phyloP scores from a whole-genome alignment of 2,113 vertebrate species.

The Sinocyclocheilus grahami region DNA sequence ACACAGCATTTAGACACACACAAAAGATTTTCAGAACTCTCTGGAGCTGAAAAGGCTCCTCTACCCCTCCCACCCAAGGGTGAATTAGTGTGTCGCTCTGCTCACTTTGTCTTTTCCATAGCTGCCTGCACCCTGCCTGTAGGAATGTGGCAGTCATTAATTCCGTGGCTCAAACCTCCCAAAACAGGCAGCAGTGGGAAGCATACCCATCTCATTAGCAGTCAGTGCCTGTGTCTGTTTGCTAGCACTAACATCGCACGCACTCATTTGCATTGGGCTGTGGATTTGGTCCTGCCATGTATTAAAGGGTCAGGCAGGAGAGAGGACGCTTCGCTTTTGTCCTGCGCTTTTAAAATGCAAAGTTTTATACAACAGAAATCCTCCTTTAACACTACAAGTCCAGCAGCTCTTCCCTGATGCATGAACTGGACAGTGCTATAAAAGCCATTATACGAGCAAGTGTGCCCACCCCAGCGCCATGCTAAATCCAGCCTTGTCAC shows the following conservation, averaged over 20 bases:
- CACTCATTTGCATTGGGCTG: conserved; percentile 75
- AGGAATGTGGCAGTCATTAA: conserved; percentile 76
- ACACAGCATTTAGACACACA: conserved; percentile 33
- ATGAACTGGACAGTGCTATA: conserved; percentile 7
- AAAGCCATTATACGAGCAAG: background rate
- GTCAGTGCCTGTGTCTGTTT: conserved; percentile 50
- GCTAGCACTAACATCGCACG: conserved; percentile 57
- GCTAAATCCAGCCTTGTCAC: background rate
- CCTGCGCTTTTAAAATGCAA: conserved; percentile 72
- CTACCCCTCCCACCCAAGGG: conserved; percentile 48
- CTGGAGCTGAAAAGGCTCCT: conserved; percentile 18
- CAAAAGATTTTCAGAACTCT: conserved; percentile 9
- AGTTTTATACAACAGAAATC: conserved; percentile 63
- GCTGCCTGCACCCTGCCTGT: conserved; percentile 59
- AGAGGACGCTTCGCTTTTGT: conserved; percentile 70
- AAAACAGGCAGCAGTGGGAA: conserved; percentile 65
- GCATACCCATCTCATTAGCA: conserved; percentile 53
- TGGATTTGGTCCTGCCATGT: conserved; percentile 61
- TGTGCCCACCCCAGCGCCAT: background rate
- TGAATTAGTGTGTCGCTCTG: conserved; percentile 73
- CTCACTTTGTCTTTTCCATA: conserved; percentile 70
- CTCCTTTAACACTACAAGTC: conserved; percentile 28
- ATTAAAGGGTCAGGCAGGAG: conserved; percentile 66
- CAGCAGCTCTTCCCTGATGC: conserved; percentile 31
- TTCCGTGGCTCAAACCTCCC: conserved; percentile 64